Base-by-base conservation (phyloP, 2,888 invertebrate species). In the Octonoba sinensis region DNA sequence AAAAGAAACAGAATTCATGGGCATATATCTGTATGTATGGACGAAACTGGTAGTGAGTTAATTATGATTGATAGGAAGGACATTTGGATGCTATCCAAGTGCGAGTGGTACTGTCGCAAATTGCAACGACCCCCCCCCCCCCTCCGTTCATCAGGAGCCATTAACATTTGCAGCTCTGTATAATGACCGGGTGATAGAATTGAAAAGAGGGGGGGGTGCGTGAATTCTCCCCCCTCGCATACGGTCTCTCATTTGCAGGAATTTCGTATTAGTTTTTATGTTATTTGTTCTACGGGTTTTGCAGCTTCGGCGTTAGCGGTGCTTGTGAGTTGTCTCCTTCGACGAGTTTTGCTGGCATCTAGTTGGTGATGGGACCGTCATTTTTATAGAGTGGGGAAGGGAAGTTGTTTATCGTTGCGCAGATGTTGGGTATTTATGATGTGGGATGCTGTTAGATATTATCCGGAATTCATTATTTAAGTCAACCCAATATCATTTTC, bases 21-120 rank as follows among this genome's bases (percentile, higher is more conserved):
- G 15, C 18, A 57, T 57, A 24, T 20, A 22, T 20, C 13, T 57
- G 22, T 57, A 57, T 15, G 20, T 57, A 57, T 57, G 22, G 15
- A 20, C 13, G 22, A 15, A 24, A 20, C 20, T 24, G 75, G 67
- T 69, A 59, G 49, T 44, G 27, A 18, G 56, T 65, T 77, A 77
- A 77, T 77, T 77, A 64, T 77, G 77, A 77, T 77, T 77, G 77
- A 77, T 77, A 71, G 49, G 69, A 54, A 47, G 56, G 47, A 46
- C 64, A 62, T 62, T 77, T 77, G 77, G 77, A 70, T 20, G 24
- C 20, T 20, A 46, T 77, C 77, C 77, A 77, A 69, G 62, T 47
- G 76, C 59, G 67, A 69, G 69, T 54, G 47, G 24, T 36, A 56
- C 46, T 64, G 70, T 77, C 77, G 27, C 60, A 62, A 27, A 51